Evolutionary conservation across 2,113 vertebrate species (phyloP), one percentile per base, ranked within the genome.

Genomic region (Macrotus californicus): DNA sequence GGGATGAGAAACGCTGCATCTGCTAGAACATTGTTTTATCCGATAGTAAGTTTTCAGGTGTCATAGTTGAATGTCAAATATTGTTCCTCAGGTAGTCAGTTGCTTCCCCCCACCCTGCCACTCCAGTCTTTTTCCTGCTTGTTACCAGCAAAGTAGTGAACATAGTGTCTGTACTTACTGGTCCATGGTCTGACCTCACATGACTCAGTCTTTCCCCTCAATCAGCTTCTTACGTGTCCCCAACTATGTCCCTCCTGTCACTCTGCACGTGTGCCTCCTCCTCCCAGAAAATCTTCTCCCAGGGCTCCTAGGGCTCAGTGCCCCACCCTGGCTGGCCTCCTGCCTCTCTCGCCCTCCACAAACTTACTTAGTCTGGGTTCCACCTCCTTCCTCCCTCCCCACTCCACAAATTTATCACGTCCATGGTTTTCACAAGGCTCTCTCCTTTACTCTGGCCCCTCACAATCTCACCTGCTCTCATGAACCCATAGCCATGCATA

Each of bases 21-120:
- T 73, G 26, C 54, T 34, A 36, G 52, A 48, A 52, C 9, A 64
- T 76, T 70, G 34, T 94, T 95, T 87, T 88, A 61, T 89, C 59
- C 77, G 19, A n/a, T 36, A 56, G 24, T 52, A 76, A 48, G 16
- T 92, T 94, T 91, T 89, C 54, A 69, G 61, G 24, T 70, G 66
- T 79, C 46, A 86, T 54, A 36, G 26, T 50, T 22, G 31, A 89
- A 72, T 59, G 36, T 12, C 86, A 88, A 67, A 81, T 84, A 66
- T 9, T 43, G 18, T 59, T 88, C 19, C 72, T 94, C 26, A 14
- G 52, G 82, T 46, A 34, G 56, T 15, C 48, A 8, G 9, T 87
- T 56, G 48, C 0, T 67, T 80, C 67, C 18, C 1, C 3, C 4
- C 0, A 4, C 54, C 16, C n/a, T n/a, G 7, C 75, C 91, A 31